Conservation (phyloP, 2,888 invertebrate genomes). For the Eilema depressum region DNA sequence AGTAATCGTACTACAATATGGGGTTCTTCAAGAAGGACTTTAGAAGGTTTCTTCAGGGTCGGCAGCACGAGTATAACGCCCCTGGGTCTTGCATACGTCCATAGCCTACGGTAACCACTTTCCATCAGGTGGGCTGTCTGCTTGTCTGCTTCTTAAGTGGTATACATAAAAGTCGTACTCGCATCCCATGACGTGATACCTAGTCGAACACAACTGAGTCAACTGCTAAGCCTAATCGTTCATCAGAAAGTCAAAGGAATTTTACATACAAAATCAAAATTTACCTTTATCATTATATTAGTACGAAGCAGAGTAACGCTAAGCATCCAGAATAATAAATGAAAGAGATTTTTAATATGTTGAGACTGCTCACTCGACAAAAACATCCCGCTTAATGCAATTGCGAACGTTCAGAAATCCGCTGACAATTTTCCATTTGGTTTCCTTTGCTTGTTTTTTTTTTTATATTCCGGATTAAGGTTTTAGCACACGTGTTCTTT, state of each 20-base stretch:
- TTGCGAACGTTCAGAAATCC: conserved; percentile 47
- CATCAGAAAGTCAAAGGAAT: neutral
- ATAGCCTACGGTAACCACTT: too few species aligned
- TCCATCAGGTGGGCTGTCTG: too few species aligned
- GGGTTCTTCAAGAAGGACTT: too few species aligned
- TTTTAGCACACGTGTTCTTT: conserved; percentile 15
- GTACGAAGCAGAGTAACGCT: conserved; percentile 19
- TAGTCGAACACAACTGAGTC: neutral
- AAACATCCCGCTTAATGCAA: conserved; percentile 50
- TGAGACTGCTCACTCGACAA: conserved; percentile 44
- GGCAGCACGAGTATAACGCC: too few species aligned
- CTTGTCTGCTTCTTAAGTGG: too few species aligned
- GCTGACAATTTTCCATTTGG: conserved; percentile 49
- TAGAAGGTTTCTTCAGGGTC: too few species aligned
- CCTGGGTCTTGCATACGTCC: too few species aligned
- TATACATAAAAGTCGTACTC: too few species aligned
- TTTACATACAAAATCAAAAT: neutral
- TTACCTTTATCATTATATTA: conserved; percentile 19
- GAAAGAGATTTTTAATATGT: conserved; percentile 51
- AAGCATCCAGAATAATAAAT: conserved; percentile 39
- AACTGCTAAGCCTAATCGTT: neutral
- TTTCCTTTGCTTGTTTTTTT: conserved; percentile 36
- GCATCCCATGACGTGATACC: too few species aligned
- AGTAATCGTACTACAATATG: too few species aligned
- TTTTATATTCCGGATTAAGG: conserved; percentile 14